Percentiles rank a stretch among this genome's conserved stretches.
Conservation (phyloP, 2,888 invertebrate species). For the Ceriagrion tenellum region DNA sequence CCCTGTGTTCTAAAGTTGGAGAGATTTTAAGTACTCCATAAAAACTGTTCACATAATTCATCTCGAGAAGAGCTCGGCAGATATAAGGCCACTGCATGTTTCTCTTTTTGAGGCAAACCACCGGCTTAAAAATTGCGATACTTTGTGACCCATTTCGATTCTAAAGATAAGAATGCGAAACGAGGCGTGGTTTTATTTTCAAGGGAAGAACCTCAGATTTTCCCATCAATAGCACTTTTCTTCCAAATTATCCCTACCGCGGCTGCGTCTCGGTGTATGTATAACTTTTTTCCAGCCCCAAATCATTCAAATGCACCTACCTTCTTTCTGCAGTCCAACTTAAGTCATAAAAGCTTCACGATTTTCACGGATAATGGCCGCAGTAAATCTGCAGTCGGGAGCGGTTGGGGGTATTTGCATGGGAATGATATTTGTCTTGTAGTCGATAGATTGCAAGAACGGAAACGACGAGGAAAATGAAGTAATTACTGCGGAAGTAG, state of each 20-base stretch:
- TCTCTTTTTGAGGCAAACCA: not conserved
- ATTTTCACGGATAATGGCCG: not conserved
- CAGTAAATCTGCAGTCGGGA: not conserved
- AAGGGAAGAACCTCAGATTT: not conserved
- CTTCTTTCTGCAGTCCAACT: not conserved
- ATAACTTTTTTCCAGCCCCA: not conserved
- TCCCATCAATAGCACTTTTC: not conserved
- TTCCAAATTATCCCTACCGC: not conserved
- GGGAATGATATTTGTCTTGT: not conserved
- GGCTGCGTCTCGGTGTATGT: not conserved
- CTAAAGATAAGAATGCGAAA: not conserved
- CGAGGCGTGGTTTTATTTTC: not conserved
- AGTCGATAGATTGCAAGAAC: not conserved
- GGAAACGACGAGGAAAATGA: not conserved
- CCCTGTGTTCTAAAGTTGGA: not conserved
- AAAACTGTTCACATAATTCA: not conserved
- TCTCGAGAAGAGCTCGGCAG: not conserved
- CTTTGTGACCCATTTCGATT: not conserved
- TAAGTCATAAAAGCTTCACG: not conserved
- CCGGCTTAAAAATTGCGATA: not conserved
- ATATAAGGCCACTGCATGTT: not conserved
- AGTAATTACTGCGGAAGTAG: not conserved
- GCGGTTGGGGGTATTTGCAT: not conserved
- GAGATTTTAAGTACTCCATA: not conserved
- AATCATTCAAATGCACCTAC: not conserved